Percentiles rank a stretch among this genome's conserved stretches.
phyloP scores from a whole-genome alignment of 2,113 vertebrate species.

The Cyanocitta stelleri region DNA sequence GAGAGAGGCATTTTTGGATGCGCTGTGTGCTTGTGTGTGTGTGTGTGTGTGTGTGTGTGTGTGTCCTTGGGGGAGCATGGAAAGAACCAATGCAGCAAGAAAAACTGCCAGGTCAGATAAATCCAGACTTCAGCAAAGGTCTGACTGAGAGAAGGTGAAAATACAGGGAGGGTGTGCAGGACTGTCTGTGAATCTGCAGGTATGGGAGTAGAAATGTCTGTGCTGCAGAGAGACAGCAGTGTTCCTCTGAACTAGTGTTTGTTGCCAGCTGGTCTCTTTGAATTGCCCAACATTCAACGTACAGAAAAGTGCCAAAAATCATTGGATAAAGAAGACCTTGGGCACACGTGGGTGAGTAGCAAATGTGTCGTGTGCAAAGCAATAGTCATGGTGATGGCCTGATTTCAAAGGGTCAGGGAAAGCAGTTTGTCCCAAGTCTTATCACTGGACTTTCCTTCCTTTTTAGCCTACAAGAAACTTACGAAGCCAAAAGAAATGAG shows the following conservation, averaged over 20 bases:
- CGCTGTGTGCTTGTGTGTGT: fast-evolving
- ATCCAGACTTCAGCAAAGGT: background rate
- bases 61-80: background rate
- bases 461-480: constrained; percentile 93
- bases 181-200: background rate
- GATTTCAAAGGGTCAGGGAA: background rate
- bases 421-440: background rate
- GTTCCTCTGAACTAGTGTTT: background rate
- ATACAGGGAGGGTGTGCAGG: background rate
- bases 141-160: background rate
- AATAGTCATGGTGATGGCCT: background rate
- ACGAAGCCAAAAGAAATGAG: constrained; percentile 97
- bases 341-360: background rate
- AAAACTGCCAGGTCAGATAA: constrained; percentile 15
- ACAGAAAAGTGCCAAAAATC: background rate
- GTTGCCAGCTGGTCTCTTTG: background rate
- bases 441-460: background rate
- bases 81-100: background rate
- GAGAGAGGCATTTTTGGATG: background rate
- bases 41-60: background rate
- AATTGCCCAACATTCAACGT: background rate
- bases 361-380: background rate
- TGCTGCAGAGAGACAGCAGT: background rate
- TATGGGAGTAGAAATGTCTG: background rate
- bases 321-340: background rate